Conservation (phyloP, 2,113 vertebrate genomes). For the Notothenia rossii region DNA sequence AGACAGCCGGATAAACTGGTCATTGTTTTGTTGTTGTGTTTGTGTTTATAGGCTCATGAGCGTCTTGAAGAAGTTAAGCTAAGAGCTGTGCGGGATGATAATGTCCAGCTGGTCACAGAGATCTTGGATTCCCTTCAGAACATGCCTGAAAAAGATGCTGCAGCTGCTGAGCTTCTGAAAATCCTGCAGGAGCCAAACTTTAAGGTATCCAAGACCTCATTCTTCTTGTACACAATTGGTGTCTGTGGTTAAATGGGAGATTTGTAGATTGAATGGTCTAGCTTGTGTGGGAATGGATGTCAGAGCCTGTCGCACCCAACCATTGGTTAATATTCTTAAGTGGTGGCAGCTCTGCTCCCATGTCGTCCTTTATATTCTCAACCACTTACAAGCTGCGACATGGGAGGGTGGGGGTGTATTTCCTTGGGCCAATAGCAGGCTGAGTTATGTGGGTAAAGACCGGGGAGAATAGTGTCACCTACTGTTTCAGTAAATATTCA, state of each 20-base stretch:
- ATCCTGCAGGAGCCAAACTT: constrained; percentile 97
- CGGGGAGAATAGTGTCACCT: constrained; percentile 38
- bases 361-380: constrained; percentile 19
- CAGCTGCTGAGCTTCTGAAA: constrained; percentile 88
- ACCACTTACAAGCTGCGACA: constrained; percentile 21
- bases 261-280: neutral
- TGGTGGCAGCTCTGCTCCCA: constrained; percentile 23
- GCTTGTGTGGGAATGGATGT: constrained; percentile 13
- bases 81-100: constrained; percentile 94
- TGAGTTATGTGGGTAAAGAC: constrained; percentile 59
- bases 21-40: constrained; percentile 29
- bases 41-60: constrained; percentile 90
- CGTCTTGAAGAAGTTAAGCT: constrained; percentile 94
- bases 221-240: neutral
- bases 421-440: constrained; percentile 65
- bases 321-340: constrained; percentile 14
- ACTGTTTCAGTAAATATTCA: constrained; percentile 56
- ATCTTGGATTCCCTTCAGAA: constrained; percentile 93
- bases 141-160: constrained; percentile 87
- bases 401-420: constrained; percentile 43
- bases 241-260: neutral
- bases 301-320: constrained; percentile 20
- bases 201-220: constrained; percentile 83
- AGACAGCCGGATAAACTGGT: neutral
- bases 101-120: constrained; percentile 93